Base-by-base conservation (phyloP, 2,797 vertebrate species). In the Semotilus atromaculatus region DNA sequence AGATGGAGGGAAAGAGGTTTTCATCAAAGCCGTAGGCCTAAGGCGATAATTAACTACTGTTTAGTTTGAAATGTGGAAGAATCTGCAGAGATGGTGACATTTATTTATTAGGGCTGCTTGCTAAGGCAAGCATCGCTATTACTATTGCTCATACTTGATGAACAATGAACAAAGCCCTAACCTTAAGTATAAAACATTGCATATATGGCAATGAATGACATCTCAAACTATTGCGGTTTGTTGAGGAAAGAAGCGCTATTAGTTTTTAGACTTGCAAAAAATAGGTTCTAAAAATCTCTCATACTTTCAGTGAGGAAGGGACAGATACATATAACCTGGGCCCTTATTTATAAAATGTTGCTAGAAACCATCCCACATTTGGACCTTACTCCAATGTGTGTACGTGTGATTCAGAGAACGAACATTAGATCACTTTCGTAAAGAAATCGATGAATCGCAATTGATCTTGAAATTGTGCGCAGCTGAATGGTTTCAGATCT, bases 41-140 rank as follows among this genome's bases (percentile, higher is more conserved):
- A 91, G 93, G 94, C 93, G 93, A 94, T 94, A 95, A 96, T 95
- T 95, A 96, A 90, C 91, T 72, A 74, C 89, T 90, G 86, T 89
- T 83, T 92, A 89, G 91, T 92, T 93, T 94, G 91, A 94, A 94
- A 94, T 92, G 89, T 86, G 88, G 86, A 90, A 89, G 86, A 92
- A 92, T 91, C 91, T 92, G 92, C 85, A 86, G 93, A 91, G 92
- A 85, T 91, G 18, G 91, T 85, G 9, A 80, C 88, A 88, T 91
- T 92, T 92, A 92, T 93, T 92, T 94, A 95, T 93, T 92, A 93
- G 94, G 91, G 89, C 86, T 76, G 91, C 90, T 91, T 90, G 88
- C 51, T 71, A 71, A 71, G 67, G 34, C 80, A 81, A 81, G 45
- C 36, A 51, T 53, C 1, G 29, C 51, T 86, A 91, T 93, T 92